phyloP scores from a whole-genome alignment of 2,888 invertebrate species.

The Tetranychus truncatus region DNA sequence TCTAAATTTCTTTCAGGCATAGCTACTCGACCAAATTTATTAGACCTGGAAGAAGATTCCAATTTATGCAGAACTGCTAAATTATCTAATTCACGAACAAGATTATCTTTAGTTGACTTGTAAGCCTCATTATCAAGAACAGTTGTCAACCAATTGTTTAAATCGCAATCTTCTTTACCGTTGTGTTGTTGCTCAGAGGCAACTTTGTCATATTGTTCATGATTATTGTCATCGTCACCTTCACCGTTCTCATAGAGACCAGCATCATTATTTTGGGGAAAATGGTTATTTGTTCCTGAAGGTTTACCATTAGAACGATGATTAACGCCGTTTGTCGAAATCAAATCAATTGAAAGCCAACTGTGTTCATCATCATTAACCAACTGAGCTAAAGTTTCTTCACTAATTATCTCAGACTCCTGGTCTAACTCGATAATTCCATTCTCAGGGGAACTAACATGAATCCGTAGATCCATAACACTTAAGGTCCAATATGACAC shows the following conservation, averaged over 20 bases:
- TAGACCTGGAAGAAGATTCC: neutral
- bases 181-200: neutral
- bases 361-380: neutral
- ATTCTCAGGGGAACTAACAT: neutral
- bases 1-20: neutral
- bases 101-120: neutral
- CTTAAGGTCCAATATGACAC: no score
- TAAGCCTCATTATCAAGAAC: neutral
- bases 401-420: neutral
- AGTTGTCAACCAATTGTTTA: neutral
- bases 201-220: neutral
- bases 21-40: neutral
- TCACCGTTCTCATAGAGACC: neutral
- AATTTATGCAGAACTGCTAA: neutral
- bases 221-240: neutral
- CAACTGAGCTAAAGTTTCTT: slow-evolving; percentile 5
- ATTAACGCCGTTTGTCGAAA: neutral
- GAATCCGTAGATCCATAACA: neutral
- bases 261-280: neutral
- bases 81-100: neutral
- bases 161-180: neutral
- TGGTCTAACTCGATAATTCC: neutral
- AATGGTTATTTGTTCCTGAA: neutral
- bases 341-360: neutral
- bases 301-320: neutral